Evolutionary conservation across 2,797 vertebrate species (phyloP).

Genomic region (Melanotaenia parkinsoni): DNA sequence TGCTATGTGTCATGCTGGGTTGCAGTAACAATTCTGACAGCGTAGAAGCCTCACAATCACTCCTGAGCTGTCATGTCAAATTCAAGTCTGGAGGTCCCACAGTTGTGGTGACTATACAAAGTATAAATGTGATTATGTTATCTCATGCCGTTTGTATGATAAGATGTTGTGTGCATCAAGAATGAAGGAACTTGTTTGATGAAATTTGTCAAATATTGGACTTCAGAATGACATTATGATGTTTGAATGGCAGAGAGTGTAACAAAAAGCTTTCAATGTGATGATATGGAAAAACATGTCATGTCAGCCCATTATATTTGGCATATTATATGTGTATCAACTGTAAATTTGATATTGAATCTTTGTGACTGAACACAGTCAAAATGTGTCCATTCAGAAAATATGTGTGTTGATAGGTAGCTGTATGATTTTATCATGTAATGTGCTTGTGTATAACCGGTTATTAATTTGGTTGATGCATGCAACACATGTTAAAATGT

Average conservation of each 20-base stretch:
- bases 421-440: constrained; percentile 52
- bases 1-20: constrained; percentile 55
- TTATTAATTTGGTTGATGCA: constrained; percentile 59
- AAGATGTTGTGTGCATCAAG: constrained; percentile 41
- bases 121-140: constrained; percentile 58
- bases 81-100: constrained; percentile 58
- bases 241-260: constrained; percentile 42
- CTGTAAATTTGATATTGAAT: constrained; percentile 62
- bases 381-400: constrained; percentile 58
- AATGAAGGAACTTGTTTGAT: constrained; percentile 28
- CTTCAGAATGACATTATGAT: constrained; percentile 45
- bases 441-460: constrained; percentile 46
- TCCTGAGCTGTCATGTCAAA: constrained; percentile 67
- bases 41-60: constrained; percentile 53
- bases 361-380: constrained; percentile 57
- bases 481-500: constrained; percentile 63
- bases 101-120: constrained; percentile 48
- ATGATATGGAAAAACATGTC: constrained; percentile 43
- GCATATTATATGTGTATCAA: constrained; percentile 60
- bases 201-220: constrained; percentile 31
- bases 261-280: constrained; percentile 49
- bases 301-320: constrained; percentile 44
- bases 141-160: constrained; percentile 54
- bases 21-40: constrained; percentile 57
- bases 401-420: constrained; percentile 40